Conservation (phyloP, 2,797 vertebrate genomes). For the Gymnoscopelus microlampas region DNA sequence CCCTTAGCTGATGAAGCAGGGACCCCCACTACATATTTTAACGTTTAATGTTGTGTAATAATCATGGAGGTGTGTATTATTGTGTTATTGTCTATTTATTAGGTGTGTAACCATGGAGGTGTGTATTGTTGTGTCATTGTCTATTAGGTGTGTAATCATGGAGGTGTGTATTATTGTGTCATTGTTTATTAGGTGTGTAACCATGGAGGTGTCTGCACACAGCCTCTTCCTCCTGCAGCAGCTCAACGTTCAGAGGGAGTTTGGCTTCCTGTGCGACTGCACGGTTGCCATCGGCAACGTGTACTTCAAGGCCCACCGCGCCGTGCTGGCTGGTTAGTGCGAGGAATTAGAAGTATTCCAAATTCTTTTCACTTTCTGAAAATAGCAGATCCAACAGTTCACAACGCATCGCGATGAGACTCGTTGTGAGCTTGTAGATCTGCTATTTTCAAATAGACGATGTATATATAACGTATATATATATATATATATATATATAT, state of each 20-base stretch:
- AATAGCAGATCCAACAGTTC: too few species aligned
- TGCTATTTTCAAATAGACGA: too few species aligned
- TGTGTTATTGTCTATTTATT: constrained; percentile 15
- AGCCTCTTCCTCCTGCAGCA: constrained; percentile 96
- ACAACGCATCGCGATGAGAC: too few species aligned
- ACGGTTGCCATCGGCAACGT: constrained; percentile 98
- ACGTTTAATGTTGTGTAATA: background rate
- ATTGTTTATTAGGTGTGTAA: constrained; percentile 31
- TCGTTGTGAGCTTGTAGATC: too few species aligned
- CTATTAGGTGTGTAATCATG: constrained; percentile 14
- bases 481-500: too few species aligned
- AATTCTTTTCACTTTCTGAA: too few species aligned
- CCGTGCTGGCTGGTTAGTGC: constrained; percentile 85
- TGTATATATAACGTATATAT: too few species aligned
- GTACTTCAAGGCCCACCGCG: constrained; percentile 97
- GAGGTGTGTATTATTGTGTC: constrained; percentile 17
- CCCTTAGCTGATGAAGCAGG: too few species aligned
- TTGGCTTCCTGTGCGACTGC: constrained; percentile 98
- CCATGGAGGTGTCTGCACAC: constrained; percentile 91
- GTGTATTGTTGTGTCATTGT: constrained; percentile 19
- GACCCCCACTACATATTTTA: too few species aligned
- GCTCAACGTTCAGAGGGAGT: constrained; percentile 96
- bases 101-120: constrained; percentile 8
- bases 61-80: constrained; percentile 7
- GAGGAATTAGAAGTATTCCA: too few species aligned